Percentiles rank a stretch among this genome's conserved stretches.
phyloP scores from a whole-genome alignment of 2,113 vertebrate genomes.

The Ellobius talpinus region DNA sequence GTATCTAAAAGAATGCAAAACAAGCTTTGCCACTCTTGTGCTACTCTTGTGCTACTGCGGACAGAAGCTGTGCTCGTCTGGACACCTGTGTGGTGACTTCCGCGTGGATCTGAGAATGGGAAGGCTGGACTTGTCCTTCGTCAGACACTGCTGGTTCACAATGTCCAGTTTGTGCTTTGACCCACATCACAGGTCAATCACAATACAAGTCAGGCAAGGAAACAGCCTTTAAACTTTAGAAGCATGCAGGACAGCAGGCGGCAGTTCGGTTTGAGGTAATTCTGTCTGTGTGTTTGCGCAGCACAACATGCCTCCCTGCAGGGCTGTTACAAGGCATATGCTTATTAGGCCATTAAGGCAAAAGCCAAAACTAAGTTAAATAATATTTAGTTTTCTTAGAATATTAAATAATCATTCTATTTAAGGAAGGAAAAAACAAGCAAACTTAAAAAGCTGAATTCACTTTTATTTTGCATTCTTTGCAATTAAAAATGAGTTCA shows the following conservation, averaged over 20 bases:
- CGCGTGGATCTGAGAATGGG: background rate
- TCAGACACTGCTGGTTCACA: constrained; percentile 25
- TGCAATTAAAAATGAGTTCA: constrained; percentile 27
- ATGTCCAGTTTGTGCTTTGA: background rate
- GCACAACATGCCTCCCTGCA: constrained; percentile 36
- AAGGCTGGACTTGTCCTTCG: constrained; percentile 9
- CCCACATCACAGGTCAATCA: background rate
- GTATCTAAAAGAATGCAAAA: background rate
- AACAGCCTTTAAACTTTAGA: background rate
- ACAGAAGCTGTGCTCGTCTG: constrained; percentile 8
- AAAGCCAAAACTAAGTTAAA: constrained; percentile 40
- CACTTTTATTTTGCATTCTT: constrained; percentile 24
- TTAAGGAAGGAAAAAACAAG: background rate
- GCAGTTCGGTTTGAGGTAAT: constrained; percentile 57
- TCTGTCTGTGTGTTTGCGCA: constrained; percentile 44
- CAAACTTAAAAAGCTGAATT: constrained; percentile 38
- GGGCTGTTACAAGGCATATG: background rate
- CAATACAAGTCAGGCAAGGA: constrained; percentile 24
- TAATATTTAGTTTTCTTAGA: constrained; percentile 44
- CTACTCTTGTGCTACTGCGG: constrained; percentile 18
- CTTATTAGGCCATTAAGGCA: background rate
- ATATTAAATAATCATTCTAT: constrained; percentile 49
- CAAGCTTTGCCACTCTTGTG: background rate
- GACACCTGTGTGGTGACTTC: background rate
- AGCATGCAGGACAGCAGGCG: constrained; percentile 39